Evolutionary conservation across 2,113 vertebrate genomes (phyloP).

Genomic region (Grammomys dolichurus): DNA sequence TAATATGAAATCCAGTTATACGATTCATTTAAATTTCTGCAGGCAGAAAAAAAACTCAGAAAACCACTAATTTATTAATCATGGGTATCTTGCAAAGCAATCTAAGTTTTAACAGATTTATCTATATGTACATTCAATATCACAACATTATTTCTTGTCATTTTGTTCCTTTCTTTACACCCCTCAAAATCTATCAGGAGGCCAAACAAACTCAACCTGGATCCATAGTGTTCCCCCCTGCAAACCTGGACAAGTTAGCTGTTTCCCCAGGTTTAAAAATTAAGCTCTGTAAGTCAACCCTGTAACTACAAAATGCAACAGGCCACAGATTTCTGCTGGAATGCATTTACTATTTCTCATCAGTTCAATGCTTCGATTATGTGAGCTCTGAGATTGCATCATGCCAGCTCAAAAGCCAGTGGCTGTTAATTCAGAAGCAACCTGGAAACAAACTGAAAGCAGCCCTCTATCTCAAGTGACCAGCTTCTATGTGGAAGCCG

Average conservation of each 20-base stretch:
- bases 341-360: neutral
- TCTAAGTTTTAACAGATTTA: constrained; percentile 41
- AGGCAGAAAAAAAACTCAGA: neutral
- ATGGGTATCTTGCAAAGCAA: neutral
- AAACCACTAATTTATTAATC: constrained; percentile 4
- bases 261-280: constrained; percentile 64
- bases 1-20: constrained; percentile 31
- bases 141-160: constrained; percentile 41
- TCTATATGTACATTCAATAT: neutral
- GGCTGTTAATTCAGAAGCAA: constrained; percentile 30
- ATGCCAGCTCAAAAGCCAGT: neutral
- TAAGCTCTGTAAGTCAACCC: constrained; percentile 50
- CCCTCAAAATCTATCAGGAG: neutral
- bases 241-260: constrained; percentile 39
- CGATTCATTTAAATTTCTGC: constrained; percentile 29
- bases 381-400: neutral
- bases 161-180: neutral
- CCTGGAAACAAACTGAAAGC: constrained; percentile 47
- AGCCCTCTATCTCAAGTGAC: constrained; percentile 31
- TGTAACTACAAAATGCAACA: constrained; percentile 41
- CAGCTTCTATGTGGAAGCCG: neutral
- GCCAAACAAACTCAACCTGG: neutral
- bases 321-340: constrained; percentile 39
- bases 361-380: neutral
- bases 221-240: neutral